Base-by-base conservation (phyloP, 2,113 vertebrate genomes). In the Platichthys stellatus region DNA sequence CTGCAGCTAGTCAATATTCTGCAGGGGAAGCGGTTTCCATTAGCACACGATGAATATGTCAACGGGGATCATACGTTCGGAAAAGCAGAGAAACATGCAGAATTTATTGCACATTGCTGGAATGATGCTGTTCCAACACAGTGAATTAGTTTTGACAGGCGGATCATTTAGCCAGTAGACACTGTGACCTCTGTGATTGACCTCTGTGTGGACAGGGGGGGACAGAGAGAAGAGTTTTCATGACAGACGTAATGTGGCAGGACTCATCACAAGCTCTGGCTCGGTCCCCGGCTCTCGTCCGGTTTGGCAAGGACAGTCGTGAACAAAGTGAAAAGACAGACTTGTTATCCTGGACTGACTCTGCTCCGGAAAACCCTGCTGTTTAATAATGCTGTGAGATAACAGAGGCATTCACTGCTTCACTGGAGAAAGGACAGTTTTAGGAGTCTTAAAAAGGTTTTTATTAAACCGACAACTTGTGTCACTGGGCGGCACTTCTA, bases 321-420 rank as follows among this genome's bases (percentile, higher is more conserved):
- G 43, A 21, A 56, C 56, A 43, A 77, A 86, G 74, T 80, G 64
- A 85, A 85, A 86, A 83, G 74, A 82, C 85, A 84, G 87, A 75
- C 56, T 51, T 69, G 62, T 82, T 82, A 68, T 54, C 59, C 76
- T 79, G 66, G 81, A 86, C 53, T 63, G 72, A 80, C 57, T 71
- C 61, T 66, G 60, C 56, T 49, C 56, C 75, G 26, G 35, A 63
- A 74, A 82, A 73, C 11, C 43, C 35, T 10, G 43, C 24, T 60
- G 57, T 72, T 78, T 51, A 63, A 78, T 20, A n/a, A 72, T n/a
- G 15, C 21, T 35, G 6, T 69, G 65, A 57, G 72, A 58, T 68
- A 69, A 77, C 63, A 7, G 49, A 63, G 35, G 8, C 51, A n/a
- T 54, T 18, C 45, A 18, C 15, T 49, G 45, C 45, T 1, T 49